Conservation (phyloP, 2,888 invertebrate species). For the Metallyticus violacea region DNA sequence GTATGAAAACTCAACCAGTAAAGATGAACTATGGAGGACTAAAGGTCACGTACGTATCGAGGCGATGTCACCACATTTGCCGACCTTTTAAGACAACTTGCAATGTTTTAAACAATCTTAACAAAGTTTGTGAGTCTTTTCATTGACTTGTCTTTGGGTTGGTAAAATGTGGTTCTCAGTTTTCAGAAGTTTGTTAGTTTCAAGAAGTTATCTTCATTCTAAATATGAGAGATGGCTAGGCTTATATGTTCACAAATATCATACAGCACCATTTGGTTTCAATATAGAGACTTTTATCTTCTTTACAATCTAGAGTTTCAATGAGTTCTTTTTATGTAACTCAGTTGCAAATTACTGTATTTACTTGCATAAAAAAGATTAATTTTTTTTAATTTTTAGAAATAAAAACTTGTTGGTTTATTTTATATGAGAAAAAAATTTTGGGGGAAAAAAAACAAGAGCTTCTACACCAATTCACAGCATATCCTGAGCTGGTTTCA, state of each 20-base stretch:
- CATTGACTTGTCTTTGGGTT: neutral
- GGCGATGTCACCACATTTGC: neutral
- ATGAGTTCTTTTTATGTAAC: neutral
- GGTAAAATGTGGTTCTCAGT: constrained; percentile 5
- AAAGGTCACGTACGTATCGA: constrained; percentile 34
- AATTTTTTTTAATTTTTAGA: too few species aligned
- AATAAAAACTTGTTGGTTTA: too few species aligned
- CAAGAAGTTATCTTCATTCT: neutral
- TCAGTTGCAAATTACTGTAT: too few species aligned
- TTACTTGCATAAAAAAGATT: too few species aligned
- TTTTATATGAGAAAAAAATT: too few species aligned
- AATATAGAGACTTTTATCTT: neutral
- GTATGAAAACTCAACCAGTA: constrained; percentile 27
- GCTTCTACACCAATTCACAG: too few species aligned
- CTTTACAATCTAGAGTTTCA: neutral
- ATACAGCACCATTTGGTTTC: too few species aligned
- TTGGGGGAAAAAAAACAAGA: too few species aligned
- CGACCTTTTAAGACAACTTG: neutral
- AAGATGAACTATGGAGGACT: constrained; percentile 22
- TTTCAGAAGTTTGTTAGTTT: constrained; percentile 17
- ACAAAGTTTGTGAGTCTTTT: neutral
- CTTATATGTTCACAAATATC: neutral
- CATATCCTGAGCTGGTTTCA: too few species aligned
- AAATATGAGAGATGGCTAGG: neutral
- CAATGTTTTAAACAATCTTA: neutral